A percentile compares a stretch with the other conserved stretches of the same genome.
Conservation (phyloP, 2,888 invertebrate species). For the Yponomeuta sedellus region DNA sequence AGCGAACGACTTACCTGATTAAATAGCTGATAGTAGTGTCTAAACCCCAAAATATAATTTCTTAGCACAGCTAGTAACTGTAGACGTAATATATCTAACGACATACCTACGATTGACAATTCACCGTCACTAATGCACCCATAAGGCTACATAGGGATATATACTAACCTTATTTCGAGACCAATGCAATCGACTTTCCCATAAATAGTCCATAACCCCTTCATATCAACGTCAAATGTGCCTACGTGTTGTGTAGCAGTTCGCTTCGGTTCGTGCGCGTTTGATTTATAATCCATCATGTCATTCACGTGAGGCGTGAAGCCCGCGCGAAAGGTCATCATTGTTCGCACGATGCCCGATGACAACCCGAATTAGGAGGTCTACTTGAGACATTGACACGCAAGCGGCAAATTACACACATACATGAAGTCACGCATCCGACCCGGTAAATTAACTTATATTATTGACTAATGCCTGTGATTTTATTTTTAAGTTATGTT, state of each 20-base stretch:
- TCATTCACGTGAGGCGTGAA: slow-evolving; percentile 6
- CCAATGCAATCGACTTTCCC: background rate
- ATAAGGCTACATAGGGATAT: background rate
- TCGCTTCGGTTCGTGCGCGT: background rate
- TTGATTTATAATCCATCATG: slow-evolving; percentile 2
- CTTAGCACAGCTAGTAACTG: too few species aligned
- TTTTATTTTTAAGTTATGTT: too few species aligned
- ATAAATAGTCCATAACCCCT: background rate
- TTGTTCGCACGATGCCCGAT: background rate
- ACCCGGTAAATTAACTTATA: too few species aligned
- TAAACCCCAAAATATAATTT: too few species aligned
- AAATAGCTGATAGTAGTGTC: too few species aligned
- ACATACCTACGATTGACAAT: too few species aligned
- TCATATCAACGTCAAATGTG: background rate
- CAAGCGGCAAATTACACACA: too few species aligned
- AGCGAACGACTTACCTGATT: too few species aligned
- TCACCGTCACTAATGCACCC: too few species aligned
- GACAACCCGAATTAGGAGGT: background rate
- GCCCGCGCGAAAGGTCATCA: background rate
- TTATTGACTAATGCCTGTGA: too few species aligned
- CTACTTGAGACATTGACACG: background rate
- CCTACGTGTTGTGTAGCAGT: background rate
- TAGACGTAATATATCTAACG: too few species aligned
- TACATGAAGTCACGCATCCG: too few species aligned
- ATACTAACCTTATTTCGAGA: background rate